Percentiles rank a stretch among this genome's conserved stretches.
These are phyloP conservation scores for Rhynchomys soricoides DNA, from an alignment of 2,113 vertebrate genomes.

Conservation along the genomic window DNA sequence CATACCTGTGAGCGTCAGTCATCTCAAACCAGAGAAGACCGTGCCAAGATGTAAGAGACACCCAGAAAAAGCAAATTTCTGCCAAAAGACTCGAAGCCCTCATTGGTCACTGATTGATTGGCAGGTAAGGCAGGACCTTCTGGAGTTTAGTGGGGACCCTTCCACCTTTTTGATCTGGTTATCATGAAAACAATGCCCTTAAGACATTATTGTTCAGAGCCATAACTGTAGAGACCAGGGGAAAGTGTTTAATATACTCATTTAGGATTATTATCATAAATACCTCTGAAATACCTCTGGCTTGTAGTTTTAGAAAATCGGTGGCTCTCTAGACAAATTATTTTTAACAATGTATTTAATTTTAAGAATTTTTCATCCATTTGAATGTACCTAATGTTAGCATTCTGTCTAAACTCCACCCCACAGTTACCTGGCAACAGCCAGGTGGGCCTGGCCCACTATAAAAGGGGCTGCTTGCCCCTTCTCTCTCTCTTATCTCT, in stretches of 20 bases:
- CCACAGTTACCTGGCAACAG: too few relatives aligned
- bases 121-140: neutral
- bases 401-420: too few relatives aligned
- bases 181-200: neutral
- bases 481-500: too few relatives aligned
- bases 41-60: constrained; percentile 61
- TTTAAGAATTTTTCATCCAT: neutral
- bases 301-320: constrained; percentile 39
- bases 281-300: constrained; percentile 8
- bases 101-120: neutral
- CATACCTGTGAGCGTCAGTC: constrained; percentile 56
- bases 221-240: neutral
- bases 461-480: too few relatives aligned
- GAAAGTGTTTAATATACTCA: neutral
- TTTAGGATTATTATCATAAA: constrained; percentile 42
- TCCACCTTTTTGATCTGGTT: neutral
- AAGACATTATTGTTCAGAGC: constrained; percentile 22
- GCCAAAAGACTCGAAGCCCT: neutral
- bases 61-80: constrained; percentile 27
- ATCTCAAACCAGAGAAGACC: constrained; percentile 47
- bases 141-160: neutral
- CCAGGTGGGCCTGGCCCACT: too few relatives aligned
- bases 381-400: constrained; percentile 29
- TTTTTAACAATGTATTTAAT: constrained; percentile 28
- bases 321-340: neutral